These are phyloP conservation scores for Microcebus jonahi DNA, from an alignment of 2,113 vertebrate genomes.

Conservation along the genomic window DNA sequence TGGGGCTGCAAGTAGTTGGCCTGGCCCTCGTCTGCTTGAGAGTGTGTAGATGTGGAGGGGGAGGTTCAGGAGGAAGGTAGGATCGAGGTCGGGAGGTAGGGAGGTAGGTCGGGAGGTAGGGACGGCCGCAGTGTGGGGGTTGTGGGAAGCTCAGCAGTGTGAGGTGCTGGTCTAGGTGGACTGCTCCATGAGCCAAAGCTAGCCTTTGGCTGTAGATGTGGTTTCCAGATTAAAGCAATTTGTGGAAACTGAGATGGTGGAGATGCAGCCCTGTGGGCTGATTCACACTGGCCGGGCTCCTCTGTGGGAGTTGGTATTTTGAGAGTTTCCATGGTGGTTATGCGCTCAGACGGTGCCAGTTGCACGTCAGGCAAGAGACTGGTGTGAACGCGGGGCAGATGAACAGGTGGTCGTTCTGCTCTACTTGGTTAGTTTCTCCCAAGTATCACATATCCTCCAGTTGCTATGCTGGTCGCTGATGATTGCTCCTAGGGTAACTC, in stretches of 20 bases:
- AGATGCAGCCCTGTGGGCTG: neutral
- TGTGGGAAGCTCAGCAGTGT: neutral
- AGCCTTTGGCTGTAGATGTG: neutral
- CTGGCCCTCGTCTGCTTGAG: neutral
- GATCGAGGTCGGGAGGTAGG: neutral
- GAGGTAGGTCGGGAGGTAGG: neutral
- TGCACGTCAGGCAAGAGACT: neutral
- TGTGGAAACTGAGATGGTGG: neutral
- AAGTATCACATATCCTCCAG: neutral
- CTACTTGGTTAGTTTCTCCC: neutral
- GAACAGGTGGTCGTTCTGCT: neutral
- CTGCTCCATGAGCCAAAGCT: neutral
- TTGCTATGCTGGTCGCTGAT: neutral
- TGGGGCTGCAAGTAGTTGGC: neutral
- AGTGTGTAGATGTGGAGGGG: neutral
- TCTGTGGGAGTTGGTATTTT: conserved; percentile 1
- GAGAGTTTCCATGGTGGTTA: conserved; percentile 46
- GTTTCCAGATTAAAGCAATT: conserved; percentile 28
- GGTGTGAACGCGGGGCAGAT: neutral
- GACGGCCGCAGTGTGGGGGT: neutral
- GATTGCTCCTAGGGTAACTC: neutral
- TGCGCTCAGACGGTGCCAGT: neutral
- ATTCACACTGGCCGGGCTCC: neutral
- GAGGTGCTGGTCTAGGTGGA: too few relatives aligned
- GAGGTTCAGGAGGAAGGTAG: neutral